Base-by-base conservation (phyloP, 2,888 invertebrate genomes). In the Coelinius sp. region DNA sequence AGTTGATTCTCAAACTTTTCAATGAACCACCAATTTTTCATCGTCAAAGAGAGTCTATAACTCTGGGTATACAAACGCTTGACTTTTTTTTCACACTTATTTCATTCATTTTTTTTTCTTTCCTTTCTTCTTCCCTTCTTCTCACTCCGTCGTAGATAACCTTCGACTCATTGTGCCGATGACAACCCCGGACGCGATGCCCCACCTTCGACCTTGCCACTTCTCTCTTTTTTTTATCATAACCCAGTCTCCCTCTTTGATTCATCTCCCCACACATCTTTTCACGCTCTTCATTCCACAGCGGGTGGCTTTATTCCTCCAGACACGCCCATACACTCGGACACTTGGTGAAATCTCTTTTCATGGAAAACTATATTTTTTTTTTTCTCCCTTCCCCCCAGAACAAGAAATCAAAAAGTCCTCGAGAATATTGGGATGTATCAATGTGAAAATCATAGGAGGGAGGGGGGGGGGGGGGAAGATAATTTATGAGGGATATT, bases 161-260 rank as follows among this genome's bases (percentile, higher is more conserved):
- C 79, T 78, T 77, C 71, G 81, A 74, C 80, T 82, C 81, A 84
- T 85, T 84, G 84, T 85, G 82, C 74, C 81, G 76, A 68, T 83
- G 84, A 83, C 83, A 82, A 82, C 81, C 75, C n/a, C 81, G 53
- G 73, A 75, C 69, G 63, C 17, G 27, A 31, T 46, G 65, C 67
- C 71, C 69, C 71, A 69, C 65, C 65, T 73, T 73, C 63, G 38
- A 71, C 73, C 69, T 73, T 65, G 41, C 62, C 59, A 74, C 68
- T 56, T 67, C 22, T 70, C n/a, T n/a, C n/a, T n/a, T n/a, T n/a
- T n/a, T n/a, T n/a, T 71, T 75, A 73, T 68, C 62, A 68, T 25
- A 52, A 64, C 25, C 44, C 17, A 25, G 24, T 62, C 52, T 41
- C 69, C 20, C 53, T 68, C 64, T 24, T 27, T 56, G 35, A n/a